Conservation (phyloP, 1,140 invertebrate species). For the Hylyphantes graminicola region DNA sequence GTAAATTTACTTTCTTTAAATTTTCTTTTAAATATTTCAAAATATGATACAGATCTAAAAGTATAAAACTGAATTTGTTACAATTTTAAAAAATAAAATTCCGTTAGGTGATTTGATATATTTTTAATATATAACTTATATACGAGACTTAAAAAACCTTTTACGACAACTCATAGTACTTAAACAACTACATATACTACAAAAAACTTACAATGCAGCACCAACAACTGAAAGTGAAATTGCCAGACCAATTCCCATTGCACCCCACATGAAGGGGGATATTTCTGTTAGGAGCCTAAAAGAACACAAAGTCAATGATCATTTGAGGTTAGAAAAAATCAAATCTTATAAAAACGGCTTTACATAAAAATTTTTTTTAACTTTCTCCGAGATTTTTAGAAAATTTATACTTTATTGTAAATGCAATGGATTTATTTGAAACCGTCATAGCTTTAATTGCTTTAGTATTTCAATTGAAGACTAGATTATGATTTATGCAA, state of each 20-base stretch:
- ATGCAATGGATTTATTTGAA: background rate
- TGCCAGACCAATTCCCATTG: conserved; percentile 89
- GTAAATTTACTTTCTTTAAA: too few relatives aligned
- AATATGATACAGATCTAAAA: background rate
- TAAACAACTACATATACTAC: background rate
- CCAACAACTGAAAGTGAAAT: conserved; percentile 97
- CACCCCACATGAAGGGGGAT: conserved; percentile 94
- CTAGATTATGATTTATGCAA: too few relatives aligned
- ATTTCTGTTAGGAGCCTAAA: conserved; percentile 81
- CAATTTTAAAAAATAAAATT: background rate
- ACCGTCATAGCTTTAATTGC: too few relatives aligned
- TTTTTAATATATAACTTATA: background rate
- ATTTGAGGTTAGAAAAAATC: background rate
- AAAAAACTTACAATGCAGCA: conserved; percentile 83
- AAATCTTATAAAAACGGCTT: background rate
- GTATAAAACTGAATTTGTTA: background rate
- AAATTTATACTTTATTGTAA: background rate
- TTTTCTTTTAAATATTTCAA: too few relatives aligned
- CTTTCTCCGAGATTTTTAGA: background rate
- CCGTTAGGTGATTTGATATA: background rate
- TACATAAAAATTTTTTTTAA: background rate
- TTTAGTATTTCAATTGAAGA: too few relatives aligned
- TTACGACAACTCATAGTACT: background rate
- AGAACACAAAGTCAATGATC: background rate
- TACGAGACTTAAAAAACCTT: background rate